Conservation (phyloP, 2,113 vertebrate genomes). For the Eretmochelys imbricata region DNA sequence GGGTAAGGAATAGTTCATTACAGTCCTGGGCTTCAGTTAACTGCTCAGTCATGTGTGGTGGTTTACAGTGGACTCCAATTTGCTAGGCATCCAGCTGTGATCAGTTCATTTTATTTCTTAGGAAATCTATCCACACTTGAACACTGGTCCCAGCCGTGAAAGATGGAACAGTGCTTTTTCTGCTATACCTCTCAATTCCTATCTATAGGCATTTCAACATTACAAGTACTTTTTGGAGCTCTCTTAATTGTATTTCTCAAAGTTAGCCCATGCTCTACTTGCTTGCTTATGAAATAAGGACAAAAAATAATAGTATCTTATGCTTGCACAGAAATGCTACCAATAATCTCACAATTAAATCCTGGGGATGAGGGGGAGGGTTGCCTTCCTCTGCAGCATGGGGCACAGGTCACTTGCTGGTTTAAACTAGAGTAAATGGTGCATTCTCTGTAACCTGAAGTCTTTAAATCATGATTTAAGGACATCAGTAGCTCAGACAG, state of each 20-base stretch:
- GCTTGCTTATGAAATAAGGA: neutral
- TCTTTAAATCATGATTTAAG: too few relatives aligned
- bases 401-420: too few relatives aligned
- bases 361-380: neutral
- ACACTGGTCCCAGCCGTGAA: neutral
- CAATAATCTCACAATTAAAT: neutral
- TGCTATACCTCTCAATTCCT: neutral
- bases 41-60: neutral
- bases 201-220: neutral
- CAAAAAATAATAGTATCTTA: neutral
- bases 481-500: too few relatives aligned
- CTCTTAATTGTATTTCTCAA: neutral
- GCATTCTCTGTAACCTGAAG: too few relatives aligned
- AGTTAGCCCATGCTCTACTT: neutral
- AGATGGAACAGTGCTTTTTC: neutral
- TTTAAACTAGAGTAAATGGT: too few relatives aligned
- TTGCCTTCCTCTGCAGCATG: too few relatives aligned
- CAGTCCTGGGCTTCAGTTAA: too few relatives aligned
- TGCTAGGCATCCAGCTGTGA: neutral
- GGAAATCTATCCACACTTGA: neutral
- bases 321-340: neutral
- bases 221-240: neutral
- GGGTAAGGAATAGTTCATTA: neutral
- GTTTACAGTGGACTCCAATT: neutral
- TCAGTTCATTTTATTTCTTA: neutral